A percentile compares a stretch with the other conserved stretches of the same genome.
These are phyloP conservation scores for Diplodus sargus DNA, from an alignment of 2,797 vertebrate species.

Conservation along the genomic window DNA sequence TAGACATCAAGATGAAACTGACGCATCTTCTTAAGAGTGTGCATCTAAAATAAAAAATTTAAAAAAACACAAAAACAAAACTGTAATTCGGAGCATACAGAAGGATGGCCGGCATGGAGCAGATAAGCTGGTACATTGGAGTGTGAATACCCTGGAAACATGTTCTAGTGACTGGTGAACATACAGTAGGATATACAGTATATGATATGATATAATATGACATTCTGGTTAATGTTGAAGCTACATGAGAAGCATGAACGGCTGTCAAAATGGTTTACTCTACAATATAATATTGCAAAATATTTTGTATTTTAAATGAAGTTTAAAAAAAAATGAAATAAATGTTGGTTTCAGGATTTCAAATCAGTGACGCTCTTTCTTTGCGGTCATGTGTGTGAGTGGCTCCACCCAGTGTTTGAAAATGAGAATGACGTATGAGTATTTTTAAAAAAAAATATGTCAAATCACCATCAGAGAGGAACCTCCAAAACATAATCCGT, in stretches of 20 bases:
- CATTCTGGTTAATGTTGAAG: constrained; percentile 87
- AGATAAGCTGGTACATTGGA: constrained; percentile 53
- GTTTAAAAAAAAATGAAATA: constrained; percentile 87
- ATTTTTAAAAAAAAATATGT: not conserved
- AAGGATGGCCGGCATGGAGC: constrained; percentile 50
- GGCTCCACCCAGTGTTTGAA: constrained; percentile 54
- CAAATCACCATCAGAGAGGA: constrained; percentile 13
- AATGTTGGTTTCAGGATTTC: constrained; percentile 95
- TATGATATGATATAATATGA: constrained; percentile 80
- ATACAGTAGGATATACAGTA: constrained; percentile 72
- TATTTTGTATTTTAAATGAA: constrained; percentile 94
- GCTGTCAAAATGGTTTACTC: constrained; percentile 89
- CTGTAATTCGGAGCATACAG: constrained; percentile 57
- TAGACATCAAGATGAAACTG: constrained; percentile 36
- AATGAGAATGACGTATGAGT: not conserved
- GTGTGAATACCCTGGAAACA: constrained; percentile 73
- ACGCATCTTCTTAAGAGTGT: constrained; percentile 49
- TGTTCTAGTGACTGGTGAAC: constrained; percentile 74
- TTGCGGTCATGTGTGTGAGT: constrained; percentile 7
- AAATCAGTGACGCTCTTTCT: constrained; percentile 46
- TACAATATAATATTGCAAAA: constrained; percentile 90
- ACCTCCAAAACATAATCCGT: constrained; percentile 38
- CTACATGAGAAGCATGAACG: constrained; percentile 91
- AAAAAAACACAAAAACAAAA: constrained; percentile 17
- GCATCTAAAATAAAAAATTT: constrained; percentile 26